A percentile compares a stretch with the other conserved stretches of the same genome.
Evolutionary conservation across 2,113 vertebrate genomes (phyloP).

Genomic region (Callionymus lyra): DNA sequence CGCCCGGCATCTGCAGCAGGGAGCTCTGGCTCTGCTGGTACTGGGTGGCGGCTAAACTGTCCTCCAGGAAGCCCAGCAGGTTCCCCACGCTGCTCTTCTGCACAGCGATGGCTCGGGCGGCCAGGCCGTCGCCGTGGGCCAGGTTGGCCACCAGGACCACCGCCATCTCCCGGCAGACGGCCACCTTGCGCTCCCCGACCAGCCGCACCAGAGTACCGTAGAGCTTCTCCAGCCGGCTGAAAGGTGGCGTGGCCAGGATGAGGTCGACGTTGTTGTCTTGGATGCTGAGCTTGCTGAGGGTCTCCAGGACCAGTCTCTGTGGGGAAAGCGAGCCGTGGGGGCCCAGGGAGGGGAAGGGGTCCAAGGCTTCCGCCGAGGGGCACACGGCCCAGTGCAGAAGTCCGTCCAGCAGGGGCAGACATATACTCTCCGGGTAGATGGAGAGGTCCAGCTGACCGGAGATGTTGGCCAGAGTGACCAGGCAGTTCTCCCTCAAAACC

Average conservation of each 20-base stretch:
- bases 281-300: constrained; percentile 99
- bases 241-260: constrained; percentile 94
- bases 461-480: constrained; percentile 96
- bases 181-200: constrained; percentile 95
- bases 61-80: constrained; percentile 94
- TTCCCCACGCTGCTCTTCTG: constrained; percentile 96
- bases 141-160: constrained; percentile 95
- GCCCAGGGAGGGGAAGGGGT: constrained; percentile 91
- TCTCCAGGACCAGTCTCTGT: constrained; percentile 97
- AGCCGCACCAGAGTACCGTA: constrained; percentile 92
- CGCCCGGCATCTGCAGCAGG: constrained; percentile 85
- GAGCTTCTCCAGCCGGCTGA: constrained; percentile 94
- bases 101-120: constrained; percentile 87
- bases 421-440: constrained; percentile 93
- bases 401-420: constrained; percentile 93
- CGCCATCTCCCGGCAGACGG: constrained; percentile 96
- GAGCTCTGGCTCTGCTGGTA: constrained; percentile 92
- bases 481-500: constrained; percentile 88
- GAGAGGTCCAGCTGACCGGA: constrained; percentile 97
- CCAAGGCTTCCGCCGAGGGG: constrained; percentile 94
- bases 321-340: constrained; percentile 89
- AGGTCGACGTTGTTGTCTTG: constrained; percentile 99
- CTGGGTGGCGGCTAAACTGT: constrained; percentile 94
- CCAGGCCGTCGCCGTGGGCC: constrained; percentile 90
- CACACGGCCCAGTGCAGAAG: constrained; percentile 97